Percentiles rank a stretch among this genome's conserved stretches.
phyloP scores from a whole-genome alignment of 1,140 invertebrate species.

The Prorops nasuta region DNA sequence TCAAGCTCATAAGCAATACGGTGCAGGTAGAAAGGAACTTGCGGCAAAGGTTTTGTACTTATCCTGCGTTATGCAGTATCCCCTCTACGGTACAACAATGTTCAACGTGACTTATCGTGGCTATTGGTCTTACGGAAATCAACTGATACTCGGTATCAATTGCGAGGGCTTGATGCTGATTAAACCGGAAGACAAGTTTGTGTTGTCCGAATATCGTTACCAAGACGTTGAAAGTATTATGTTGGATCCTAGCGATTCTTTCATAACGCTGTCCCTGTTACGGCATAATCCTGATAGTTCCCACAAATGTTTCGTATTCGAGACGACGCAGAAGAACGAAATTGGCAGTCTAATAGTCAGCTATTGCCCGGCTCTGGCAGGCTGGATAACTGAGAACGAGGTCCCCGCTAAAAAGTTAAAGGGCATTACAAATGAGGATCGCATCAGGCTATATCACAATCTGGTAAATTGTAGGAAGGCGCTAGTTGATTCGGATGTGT shows the following conservation, averaged over 20 bases:
- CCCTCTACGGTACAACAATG: conserved; percentile 91
- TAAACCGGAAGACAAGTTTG: conserved; percentile 85
- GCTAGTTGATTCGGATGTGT: conserved; percentile 78
- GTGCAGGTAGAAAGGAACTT: conserved; percentile 83
- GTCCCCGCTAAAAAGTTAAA: conserved; percentile 65
- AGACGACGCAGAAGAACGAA: conserved; percentile 84
- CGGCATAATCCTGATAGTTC: conserved; percentile 64
- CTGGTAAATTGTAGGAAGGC: conserved; percentile 74
- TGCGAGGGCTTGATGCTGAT: conserved; percentile 86
- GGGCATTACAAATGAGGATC: conserved; percentile 79
- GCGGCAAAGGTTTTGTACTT: conserved; percentile 92
- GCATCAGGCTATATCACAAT: conserved; percentile 78
- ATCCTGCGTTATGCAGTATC: conserved; percentile 96
- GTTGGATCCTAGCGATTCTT: conserved; percentile 87
- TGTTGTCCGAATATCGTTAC: conserved; percentile 86
- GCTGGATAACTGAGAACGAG: conserved; percentile 83
- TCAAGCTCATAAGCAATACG: conserved; percentile 86
- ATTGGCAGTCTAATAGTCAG: conserved; percentile 90
- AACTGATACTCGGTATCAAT: conserved; percentile 80
- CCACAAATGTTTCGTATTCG: conserved; percentile 91
- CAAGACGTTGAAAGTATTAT: conserved; percentile 87
- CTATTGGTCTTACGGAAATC: conserved; percentile 83
- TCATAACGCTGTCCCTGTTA: conserved; percentile 79
- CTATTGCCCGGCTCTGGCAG: conserved; percentile 81
- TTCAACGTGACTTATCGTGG: conserved; percentile 90